Evolutionary conservation across 1,140 invertebrate genomes (phyloP).

Genomic region (Tetraneura akinire): DNA sequence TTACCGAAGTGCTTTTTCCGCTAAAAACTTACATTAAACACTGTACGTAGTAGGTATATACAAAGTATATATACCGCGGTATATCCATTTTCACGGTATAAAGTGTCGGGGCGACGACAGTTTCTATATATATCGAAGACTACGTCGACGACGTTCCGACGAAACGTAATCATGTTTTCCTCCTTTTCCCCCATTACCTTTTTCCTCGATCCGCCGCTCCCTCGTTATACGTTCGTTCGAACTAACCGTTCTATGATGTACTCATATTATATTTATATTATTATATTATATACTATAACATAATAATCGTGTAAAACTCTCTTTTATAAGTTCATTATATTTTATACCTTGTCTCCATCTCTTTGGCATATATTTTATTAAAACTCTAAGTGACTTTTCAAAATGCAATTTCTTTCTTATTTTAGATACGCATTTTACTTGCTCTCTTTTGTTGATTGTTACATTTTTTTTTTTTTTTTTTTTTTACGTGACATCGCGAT

Average conservation of each 20-base stretch:
- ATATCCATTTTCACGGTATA: not conserved
- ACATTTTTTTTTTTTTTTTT: no score
- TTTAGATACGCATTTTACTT: no score
- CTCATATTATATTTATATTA: not conserved
- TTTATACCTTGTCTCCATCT: no score
- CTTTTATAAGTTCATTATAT: slow-evolving; percentile 18
- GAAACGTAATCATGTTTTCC: slow-evolving; percentile 32
- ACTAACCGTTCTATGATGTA: not conserved
- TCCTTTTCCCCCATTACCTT: not conserved
- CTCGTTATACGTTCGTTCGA: not conserved
- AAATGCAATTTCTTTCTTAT: slow-evolving; percentile 15
- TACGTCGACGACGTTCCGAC: not conserved
- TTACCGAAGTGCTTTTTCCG: slow-evolving; percentile 43
- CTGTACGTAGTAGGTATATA: not conserved
- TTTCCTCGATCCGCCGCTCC: no score
- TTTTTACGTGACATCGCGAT: not conserved
- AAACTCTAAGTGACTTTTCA: slow-evolving; percentile 4
- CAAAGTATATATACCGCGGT: not conserved
- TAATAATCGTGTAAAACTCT: slow-evolving; percentile 5
- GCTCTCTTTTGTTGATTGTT: not conserved
- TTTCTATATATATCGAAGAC: slow-evolving; percentile 7
- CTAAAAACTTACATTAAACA: slow-evolving; percentile 39
- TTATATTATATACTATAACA: not conserved
- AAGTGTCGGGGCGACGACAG: not conserved
- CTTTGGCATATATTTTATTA: not conserved